These are phyloP conservation scores for Therioaphis trifolii DNA, from an alignment of 2,888 invertebrate genomes.

Conservation along the genomic window DNA sequence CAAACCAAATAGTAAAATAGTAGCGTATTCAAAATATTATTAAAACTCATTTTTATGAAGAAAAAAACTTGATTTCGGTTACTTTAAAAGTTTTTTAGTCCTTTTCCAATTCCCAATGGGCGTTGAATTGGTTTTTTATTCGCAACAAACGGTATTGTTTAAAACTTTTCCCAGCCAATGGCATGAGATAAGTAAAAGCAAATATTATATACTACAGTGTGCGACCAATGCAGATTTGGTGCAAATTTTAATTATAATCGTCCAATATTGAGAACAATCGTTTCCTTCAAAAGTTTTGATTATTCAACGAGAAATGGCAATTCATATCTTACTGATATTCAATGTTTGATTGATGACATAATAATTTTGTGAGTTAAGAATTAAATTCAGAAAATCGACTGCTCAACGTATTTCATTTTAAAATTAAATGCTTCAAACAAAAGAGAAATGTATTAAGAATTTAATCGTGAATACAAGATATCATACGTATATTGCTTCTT, in stretches of 20 bases:
- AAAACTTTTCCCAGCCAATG: not conserved
- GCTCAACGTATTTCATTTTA: too few relatives aligned
- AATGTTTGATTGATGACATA: too few relatives aligned
- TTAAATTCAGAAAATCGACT: too few relatives aligned
- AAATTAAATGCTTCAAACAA: too few relatives aligned
- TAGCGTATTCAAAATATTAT: slow-evolving; percentile 22
- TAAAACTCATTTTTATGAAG: not conserved
- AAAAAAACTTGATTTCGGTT: slow-evolving; percentile 41
- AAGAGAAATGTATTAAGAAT: too few relatives aligned
- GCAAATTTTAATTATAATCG: not conserved
- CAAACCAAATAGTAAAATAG: not conserved
- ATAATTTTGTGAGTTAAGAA: too few relatives aligned
- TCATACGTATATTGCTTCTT: too few relatives aligned
- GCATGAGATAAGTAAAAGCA: not conserved
- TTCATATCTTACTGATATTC: too few relatives aligned
- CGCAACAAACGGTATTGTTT: not conserved
- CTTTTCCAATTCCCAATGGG: not conserved
- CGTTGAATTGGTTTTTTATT: slow-evolving; percentile 17
- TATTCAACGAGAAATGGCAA: not conserved
- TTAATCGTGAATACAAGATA: too few relatives aligned
- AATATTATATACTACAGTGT: not conserved
- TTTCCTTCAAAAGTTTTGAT: not conserved
- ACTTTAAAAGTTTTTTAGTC: not conserved
- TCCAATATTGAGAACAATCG: not conserved
- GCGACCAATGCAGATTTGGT: not conserved